Evolutionary conservation across 1,140 invertebrate species (phyloP).

Genomic region (Drosophila neocordata): DNA sequence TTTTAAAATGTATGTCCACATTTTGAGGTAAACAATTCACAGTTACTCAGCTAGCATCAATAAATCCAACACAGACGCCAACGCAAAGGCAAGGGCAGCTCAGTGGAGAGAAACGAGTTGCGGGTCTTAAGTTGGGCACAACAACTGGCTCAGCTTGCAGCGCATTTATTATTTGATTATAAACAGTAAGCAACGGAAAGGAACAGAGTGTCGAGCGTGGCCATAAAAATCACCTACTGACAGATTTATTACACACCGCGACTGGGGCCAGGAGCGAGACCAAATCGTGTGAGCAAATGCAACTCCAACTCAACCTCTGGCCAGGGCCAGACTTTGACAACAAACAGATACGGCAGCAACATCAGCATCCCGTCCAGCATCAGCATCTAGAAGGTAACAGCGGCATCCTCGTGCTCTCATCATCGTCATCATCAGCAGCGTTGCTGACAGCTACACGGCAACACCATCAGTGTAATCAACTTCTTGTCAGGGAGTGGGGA

Average conservation of each 20-base stretch:
- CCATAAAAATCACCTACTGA: conserved; percentile 81
- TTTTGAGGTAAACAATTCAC: conserved; percentile 73
- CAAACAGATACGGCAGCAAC: conserved; percentile 73
- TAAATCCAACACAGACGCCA: conserved; percentile 71
- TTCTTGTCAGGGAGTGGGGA: conserved; percentile 56
- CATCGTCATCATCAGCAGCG: conserved; percentile 79
- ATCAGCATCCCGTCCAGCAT: conserved; percentile 41
- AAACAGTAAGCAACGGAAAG: conserved; percentile 55
- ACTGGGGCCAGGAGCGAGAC: conserved; percentile 14
- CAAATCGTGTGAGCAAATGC: conserved; percentile 31
- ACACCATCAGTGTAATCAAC: conserved; percentile 80
- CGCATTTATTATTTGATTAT: conserved; percentile 80
- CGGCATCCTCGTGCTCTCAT: conserved; percentile 73
- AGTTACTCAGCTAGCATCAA: conserved; percentile 53
- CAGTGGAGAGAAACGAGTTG: not conserved
- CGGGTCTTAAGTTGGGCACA: conserved; percentile 15
- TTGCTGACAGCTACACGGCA: conserved; percentile 79
- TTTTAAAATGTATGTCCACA: conserved; percentile 65
- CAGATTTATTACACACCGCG: conserved; percentile 77
- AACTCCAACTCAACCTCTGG: conserved; percentile 44
- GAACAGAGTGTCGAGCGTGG: conserved; percentile 67
- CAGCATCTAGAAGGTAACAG: conserved; percentile 36
- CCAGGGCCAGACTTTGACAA: conserved; percentile 60
- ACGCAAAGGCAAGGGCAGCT: conserved; percentile 42
- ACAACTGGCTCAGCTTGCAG: conserved; percentile 54